Base-by-base conservation (phyloP, 1,140 invertebrate genomes). In the Drosophila neocordata region DNA sequence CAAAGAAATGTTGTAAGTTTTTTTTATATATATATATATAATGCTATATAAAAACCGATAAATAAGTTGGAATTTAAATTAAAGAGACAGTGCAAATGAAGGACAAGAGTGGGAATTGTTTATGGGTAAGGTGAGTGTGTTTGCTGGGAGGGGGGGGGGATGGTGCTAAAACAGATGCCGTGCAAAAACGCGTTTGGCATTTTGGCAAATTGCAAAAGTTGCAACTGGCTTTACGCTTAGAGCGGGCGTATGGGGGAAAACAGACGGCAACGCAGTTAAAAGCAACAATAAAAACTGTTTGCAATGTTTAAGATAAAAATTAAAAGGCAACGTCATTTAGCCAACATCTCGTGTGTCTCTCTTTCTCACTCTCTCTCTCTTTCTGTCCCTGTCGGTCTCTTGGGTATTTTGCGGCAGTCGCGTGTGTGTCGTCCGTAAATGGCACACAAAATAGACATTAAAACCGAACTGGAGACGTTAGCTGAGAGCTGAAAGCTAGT, bases 291-390 rank as follows among this genome's bases (percentile, higher is more conserved):
- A 88, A 88, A 88, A 88, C 82, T 52, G 82, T 88, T 88, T 88
- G 83, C 83, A 88, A 88, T 83, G 79, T 83, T 88, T 83, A 79
- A 88, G 83, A 88, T 88, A 88, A 88, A 87, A 88, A 88, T 88
- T 88, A 88, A 88, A 88, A 88, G 83, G 83, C 84, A 83, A 87
- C 82, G 79, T 88, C 83, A 88, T 88, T 88, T 85, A 65, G 74
- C 24, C 41, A 48, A 48, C 41, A 44, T 18, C 15, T 44, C 41
- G 15, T 18, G 41, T 18, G 15, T 15, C 3, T 3, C 27, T 7
- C 27, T 5, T 7, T 31, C 27, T 31, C 27, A 3, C 48, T 63
- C 60, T 70, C 73, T 58, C 52, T 52, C 41, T 66, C 35, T 37
- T 67, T 44, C 59, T 58, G 22, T 20, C 2, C 52, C 48, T 66